Evolutionary conservation across 23 tunicate species (phyloP).

Genomic region (Oikopleura vanhoeffeni): DNA sequence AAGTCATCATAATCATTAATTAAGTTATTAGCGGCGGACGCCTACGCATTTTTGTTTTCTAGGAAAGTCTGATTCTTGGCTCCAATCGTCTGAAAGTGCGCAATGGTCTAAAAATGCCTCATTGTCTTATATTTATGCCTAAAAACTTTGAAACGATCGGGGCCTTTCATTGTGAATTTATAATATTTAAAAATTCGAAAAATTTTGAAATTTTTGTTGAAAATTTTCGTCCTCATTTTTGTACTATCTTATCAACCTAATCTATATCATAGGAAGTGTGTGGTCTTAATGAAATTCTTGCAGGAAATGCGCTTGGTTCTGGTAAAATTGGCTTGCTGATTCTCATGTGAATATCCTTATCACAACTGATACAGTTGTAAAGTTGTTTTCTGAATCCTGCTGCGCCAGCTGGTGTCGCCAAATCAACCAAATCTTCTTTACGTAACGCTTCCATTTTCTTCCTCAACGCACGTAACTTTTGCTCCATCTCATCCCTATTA

Average conservation of each 20-base stretch:
- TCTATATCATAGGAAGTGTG: background rate
- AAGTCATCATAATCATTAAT: too few relatives aligned
- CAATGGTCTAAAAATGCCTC: too few relatives aligned
- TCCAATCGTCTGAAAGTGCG: too few relatives aligned
- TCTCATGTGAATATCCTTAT: constrained; percentile 1
- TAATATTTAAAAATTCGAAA: too few relatives aligned
- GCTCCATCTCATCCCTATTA: background rate
- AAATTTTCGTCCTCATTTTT: too few relatives aligned
- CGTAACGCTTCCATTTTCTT: background rate
- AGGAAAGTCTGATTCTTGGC: too few relatives aligned
- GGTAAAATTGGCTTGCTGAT: background rate
- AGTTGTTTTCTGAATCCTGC: background rate
- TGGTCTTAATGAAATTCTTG: background rate
- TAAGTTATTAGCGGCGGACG: too few relatives aligned
- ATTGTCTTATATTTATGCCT: too few relatives aligned
- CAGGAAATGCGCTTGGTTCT: background rate
- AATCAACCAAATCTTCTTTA: background rate
- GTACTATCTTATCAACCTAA: background rate
- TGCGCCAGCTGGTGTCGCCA: background rate
- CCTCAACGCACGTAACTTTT: background rate
- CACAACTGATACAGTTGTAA: background rate
- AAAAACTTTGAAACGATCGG: too few relatives aligned
- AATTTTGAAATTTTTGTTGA: too few relatives aligned
- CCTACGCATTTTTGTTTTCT: too few relatives aligned
- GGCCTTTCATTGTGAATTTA: too few relatives aligned